phyloP scores from a whole-genome alignment of 2,113 vertebrate species.

The Notothenia coriiceps region DNA sequence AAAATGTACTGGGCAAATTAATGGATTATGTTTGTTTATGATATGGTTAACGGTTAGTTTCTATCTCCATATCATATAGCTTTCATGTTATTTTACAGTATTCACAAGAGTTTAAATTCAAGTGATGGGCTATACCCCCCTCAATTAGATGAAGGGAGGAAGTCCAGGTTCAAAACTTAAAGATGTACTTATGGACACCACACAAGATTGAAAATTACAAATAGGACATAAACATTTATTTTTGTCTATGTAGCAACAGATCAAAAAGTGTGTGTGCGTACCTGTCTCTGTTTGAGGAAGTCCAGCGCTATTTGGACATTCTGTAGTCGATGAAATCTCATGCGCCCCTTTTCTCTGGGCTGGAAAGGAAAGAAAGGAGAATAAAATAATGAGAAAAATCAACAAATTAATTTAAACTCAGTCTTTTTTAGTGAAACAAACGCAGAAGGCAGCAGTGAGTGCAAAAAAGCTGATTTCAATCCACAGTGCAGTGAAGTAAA shows the following conservation, averaged over 20 bases:
- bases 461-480: slow-evolving; percentile 39
- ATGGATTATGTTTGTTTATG: too few relatives aligned
- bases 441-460: slow-evolving; percentile 43
- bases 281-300: slow-evolving; percentile 88
- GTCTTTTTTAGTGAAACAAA: slow-evolving; percentile 16
- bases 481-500: slow-evolving; percentile 55
- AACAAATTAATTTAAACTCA: neutral
- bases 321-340: slow-evolving; percentile 86
- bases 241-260: neutral
- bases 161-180: too few relatives aligned
- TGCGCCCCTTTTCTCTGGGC: slow-evolving; percentile 87
- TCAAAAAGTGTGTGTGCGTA: slow-evolving; percentile 28
- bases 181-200: too few relatives aligned
- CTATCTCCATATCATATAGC: too few relatives aligned
- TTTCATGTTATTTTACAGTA: too few relatives aligned
- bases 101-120: too few relatives aligned
- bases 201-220: too few relatives aligned
- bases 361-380: slow-evolving; percentile 49
- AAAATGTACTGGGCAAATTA: too few relatives aligned
- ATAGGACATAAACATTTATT: too few relatives aligned
- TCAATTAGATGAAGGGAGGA: too few relatives aligned
- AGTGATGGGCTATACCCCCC: too few relatives aligned
- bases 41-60: too few relatives aligned
- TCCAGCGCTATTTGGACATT: slow-evolving; percentile 86
- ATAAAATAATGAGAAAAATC: neutral